Conservation (phyloP, 1,140 invertebrate genomes). For the Venturia canescens region DNA sequence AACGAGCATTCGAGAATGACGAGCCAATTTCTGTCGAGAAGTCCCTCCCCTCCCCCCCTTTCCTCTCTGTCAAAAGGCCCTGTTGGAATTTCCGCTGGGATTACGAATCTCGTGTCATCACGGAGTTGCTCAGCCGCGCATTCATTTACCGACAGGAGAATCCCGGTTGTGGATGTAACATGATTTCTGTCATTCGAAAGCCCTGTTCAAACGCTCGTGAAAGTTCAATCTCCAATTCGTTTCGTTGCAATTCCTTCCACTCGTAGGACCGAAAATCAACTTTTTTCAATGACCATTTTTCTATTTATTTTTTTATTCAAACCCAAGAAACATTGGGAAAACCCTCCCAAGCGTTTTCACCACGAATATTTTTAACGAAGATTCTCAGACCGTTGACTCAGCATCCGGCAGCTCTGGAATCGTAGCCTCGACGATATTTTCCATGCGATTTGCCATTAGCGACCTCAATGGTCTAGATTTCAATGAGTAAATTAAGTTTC, state of each 20-base stretch:
- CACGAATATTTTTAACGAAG: too few species aligned
- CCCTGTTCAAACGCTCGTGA: background rate
- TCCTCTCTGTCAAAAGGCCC: background rate
- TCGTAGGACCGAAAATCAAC: too few species aligned
- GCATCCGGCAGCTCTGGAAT: too few species aligned
- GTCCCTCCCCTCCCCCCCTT: background rate
- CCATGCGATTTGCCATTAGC: too few species aligned
- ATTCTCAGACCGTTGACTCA: too few species aligned
- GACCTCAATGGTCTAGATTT: background rate
- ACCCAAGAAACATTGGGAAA: too few species aligned
- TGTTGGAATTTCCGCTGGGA: conserved; percentile 26
- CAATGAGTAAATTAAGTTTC: background rate
- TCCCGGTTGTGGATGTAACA: background rate
- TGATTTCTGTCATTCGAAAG: conserved; percentile 22
- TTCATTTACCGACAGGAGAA: background rate
- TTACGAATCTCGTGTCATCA: conserved; percentile 13
- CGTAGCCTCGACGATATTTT: too few species aligned
- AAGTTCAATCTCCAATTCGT: too few species aligned
- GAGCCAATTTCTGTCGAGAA: conserved; percentile 32
- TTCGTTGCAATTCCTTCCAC: too few species aligned
- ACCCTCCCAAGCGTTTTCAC: too few species aligned
- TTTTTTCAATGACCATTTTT: too few species aligned
- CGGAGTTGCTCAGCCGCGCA: background rate
- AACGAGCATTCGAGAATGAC: conserved; percentile 26
- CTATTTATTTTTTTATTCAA: too few species aligned